A percentile compares a stretch with the other conserved stretches of the same genome.
Evolutionary conservation across 2,888 invertebrate species (phyloP).

Genomic region (Phengaris arion): DNA sequence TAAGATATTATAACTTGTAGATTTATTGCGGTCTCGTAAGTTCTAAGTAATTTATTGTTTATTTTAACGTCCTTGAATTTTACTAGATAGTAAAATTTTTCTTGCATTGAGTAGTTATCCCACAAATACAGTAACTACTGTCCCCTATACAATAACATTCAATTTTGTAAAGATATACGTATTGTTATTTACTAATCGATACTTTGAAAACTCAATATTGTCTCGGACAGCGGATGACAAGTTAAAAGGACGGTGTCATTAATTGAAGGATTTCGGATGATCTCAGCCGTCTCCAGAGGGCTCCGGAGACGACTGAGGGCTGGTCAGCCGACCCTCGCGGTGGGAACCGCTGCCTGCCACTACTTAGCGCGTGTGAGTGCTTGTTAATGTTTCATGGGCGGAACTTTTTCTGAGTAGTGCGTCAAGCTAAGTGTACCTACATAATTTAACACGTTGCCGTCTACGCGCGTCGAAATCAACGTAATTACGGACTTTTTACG

Average conservation of each 20-base stretch:
- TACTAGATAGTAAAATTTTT: too few relatives aligned
- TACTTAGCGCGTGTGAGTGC: conserved; percentile 79
- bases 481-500: conserved; percentile 41
- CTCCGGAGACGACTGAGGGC: conserved; percentile 67
- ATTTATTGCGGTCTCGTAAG: neutral
- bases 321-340: conserved; percentile 71
- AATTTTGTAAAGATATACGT: neutral
- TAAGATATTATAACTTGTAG: neutral
- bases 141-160: too few relatives aligned
- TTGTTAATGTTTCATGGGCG: conserved; percentile 80
- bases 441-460: conserved; percentile 68
- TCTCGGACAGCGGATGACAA: conserved; percentile 69
- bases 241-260: conserved; percentile 73
- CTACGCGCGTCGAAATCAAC: conserved; percentile 44
- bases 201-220: conserved; percentile 47
- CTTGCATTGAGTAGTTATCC: too few relatives aligned
- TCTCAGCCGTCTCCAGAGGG: conserved; percentile 63
- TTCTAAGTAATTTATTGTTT: neutral
- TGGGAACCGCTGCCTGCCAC: conserved; percentile 78
- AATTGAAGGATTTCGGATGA: conserved; percentile 76
- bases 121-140: too few relatives aligned
- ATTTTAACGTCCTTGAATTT: neutral
- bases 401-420: conserved; percentile 76
- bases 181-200: conserved; percentile 42
- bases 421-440: conserved; percentile 75